Base-by-base conservation (phyloP, 2,888 invertebrate species). In the Gortyna flavago region DNA sequence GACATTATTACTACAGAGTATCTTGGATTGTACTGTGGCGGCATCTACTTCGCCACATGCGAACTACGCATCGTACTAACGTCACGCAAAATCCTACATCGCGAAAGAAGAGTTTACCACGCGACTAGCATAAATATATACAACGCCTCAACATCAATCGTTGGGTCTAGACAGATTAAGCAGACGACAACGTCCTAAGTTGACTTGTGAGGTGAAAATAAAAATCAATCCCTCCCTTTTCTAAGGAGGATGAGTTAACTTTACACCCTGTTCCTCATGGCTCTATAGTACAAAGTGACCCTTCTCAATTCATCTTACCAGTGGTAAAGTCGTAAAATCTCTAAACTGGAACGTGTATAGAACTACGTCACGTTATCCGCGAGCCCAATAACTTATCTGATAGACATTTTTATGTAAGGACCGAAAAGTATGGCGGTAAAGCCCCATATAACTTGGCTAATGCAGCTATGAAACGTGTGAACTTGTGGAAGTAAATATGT, bases 381-480 rank as follows among this genome's bases (percentile, higher is more conserved):
- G 81, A 78, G 75, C 70, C 79, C 87, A 87, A 87, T 88, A 87
- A 88, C 78, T 88, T 87, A 87, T 88, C 80, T 76, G 74, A 88
- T 77, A 82, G 79, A 82, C 85, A 85, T 83, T 87, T 88, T 87
- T 88, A 88, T 87, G 76, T 86, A 78, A 77, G 77, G 41, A 74
- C 65, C 75, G 67, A 80, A 76, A 79, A 85, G 75, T 79, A 83
- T 72, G 73, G 72, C 72, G 72, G 54, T 75, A 61, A 54, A 69
- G 66, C 62, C 32, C 57, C 67, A 48, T 68, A 67, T 79, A 72
- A 74, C 73, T 83, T 48, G 79, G 64, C 7, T 70, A 67, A 72
- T 85, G 86, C 78, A 87, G 79, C 68, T 64, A 68, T 75, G 76
- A 85, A 83, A 75, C 13, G 25, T 72, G 44, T n/a, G n/a, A n/a